Evolutionary conservation across 2,888 invertebrate species (phyloP).

Genomic region (Microctonus aethiopoides): DNA sequence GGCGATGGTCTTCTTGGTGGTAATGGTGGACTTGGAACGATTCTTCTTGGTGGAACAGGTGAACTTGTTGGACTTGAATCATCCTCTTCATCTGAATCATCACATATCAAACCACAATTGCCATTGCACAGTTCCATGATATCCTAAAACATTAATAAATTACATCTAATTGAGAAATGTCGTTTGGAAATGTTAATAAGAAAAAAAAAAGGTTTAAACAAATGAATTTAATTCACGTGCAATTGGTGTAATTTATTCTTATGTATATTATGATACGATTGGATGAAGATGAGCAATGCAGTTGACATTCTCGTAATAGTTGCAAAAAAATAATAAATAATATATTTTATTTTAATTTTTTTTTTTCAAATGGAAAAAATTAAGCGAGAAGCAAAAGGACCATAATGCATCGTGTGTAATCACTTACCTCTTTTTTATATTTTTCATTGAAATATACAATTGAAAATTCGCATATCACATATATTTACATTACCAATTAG

Average conservation of each 20-base stretch:
- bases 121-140: conserved; percentile 65
- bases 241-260: not conserved
- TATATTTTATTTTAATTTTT: not conserved
- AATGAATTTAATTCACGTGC: not conserved
- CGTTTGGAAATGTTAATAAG: not conserved
- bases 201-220: not conserved
- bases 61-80: conserved; percentile 63
- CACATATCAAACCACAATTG: conserved; percentile 59
- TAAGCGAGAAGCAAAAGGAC: conserved; percentile 40
- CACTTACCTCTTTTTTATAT: conserved; percentile 53
- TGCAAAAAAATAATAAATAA: not conserved
- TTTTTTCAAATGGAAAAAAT: not conserved
- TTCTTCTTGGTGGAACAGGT: conserved; percentile 56
- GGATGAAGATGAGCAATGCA: not conserved
- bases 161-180: not conserved
- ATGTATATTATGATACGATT: not conserved
- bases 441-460: conserved; percentile 11
- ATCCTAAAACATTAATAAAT: conserved; percentile 57
- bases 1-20: conserved; percentile 74
- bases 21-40: conserved; percentile 70
- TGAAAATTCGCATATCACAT: conserved; percentile 33
- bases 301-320: not conserved
- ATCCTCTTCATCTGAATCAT: conserved; percentile 62
- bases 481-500: conserved; percentile 59
- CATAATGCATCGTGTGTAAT: conserved; percentile 53